A percentile compares a stretch with the other conserved stretches of the same genome.
These are phyloP conservation scores for Biston stratarius DNA, from an alignment of 2,888 invertebrate genomes.

Conservation along the genomic window DNA sequence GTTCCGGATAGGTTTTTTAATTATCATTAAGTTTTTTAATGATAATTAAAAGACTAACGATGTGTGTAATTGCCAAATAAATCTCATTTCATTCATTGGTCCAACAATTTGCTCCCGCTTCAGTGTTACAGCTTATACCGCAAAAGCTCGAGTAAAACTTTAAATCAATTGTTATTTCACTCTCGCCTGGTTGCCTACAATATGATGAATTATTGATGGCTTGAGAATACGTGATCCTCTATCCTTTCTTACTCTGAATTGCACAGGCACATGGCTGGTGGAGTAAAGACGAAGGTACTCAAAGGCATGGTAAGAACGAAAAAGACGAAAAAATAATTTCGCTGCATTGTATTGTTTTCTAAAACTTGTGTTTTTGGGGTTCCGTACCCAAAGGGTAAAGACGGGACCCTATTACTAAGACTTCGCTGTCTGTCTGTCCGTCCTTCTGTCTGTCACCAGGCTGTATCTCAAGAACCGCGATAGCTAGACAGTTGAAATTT, in stretches of 20 bases:
- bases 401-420: no score
- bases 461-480: no score
- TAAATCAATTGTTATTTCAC: conserved; percentile 80
- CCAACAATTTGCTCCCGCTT: conserved; percentile 13
- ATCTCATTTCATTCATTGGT: not conserved
- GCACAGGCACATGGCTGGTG: conserved; percentile 44
- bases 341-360: no score
- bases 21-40: no score
- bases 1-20: no score
- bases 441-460: no score
- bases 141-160: conserved; percentile 65
- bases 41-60: no score
- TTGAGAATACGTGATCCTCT: conserved; percentile 72
- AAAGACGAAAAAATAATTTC: not conserved
- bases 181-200: conserved; percentile 66
- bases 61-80: no score
- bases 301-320: not conserved
- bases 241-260: conserved; percentile 59
- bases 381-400: no score
- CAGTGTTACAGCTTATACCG: conserved; percentile 40
- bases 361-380: no score
- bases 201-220: conserved; percentile 81
- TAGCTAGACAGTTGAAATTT: no score
- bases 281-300: conserved; percentile 4
- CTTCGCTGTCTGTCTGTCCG: no score